Percentiles rank a stretch among this genome's conserved stretches.
Evolutionary conservation across 2,113 vertebrate species (phyloP).

Genomic region (Phyllostomus discolor): DNA sequence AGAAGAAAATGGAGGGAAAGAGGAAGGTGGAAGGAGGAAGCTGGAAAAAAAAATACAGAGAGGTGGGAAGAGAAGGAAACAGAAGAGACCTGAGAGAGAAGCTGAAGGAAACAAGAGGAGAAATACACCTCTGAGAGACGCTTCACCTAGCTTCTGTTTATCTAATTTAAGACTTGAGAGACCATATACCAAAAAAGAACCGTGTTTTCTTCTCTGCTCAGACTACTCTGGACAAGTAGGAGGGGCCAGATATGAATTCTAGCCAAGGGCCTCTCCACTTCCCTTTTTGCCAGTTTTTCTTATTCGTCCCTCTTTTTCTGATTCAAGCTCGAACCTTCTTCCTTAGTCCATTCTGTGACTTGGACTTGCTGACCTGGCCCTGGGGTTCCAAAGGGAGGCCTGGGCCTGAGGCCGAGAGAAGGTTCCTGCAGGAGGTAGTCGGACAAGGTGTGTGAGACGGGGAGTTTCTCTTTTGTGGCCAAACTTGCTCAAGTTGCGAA

Average conservation of each 20-base stretch:
- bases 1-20: background rate
- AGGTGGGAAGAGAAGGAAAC: background rate
- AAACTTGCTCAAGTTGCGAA: background rate
- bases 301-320: background rate
- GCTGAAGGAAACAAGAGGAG: background rate
- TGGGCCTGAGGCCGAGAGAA: background rate
- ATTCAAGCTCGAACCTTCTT: background rate
- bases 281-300: background rate
- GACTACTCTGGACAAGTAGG: background rate
- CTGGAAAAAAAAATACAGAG: background rate
- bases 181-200: slow-evolving; percentile 40
- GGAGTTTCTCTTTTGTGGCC: background rate
- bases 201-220: slow-evolving; percentile 12
- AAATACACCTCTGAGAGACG: background rate
- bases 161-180: slow-evolving; percentile 58
- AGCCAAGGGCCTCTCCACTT: background rate
- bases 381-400: background rate
- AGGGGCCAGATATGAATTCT: background rate
- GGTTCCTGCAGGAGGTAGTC: background rate
- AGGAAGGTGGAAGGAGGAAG: background rate
- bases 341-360: background rate
- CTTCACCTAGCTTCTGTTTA: slow-evolving; percentile 52
- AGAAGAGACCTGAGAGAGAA: background rate
- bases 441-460: background rate
- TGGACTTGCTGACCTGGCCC: background rate